These are phyloP conservation scores for Pogonomyrmex barbatus DNA, from an alignment of 1,140 invertebrate genomes.

Conservation along the genomic window DNA sequence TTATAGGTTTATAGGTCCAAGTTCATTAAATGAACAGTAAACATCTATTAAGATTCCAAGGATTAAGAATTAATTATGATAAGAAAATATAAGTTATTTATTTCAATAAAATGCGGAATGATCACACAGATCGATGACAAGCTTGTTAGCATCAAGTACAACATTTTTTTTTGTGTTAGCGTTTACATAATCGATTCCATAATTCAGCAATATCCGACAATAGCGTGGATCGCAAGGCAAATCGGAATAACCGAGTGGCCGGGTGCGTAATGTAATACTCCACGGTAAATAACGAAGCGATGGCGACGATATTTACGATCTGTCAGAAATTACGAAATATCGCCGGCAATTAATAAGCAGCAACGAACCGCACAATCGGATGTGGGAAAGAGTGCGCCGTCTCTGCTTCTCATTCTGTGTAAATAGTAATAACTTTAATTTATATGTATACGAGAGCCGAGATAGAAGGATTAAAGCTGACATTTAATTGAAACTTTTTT, in stretches of 20 bases:
- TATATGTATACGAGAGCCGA: constrained; percentile 15
- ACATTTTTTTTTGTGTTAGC: constrained; percentile 31
- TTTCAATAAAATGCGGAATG: background rate
- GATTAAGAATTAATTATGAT: background rate
- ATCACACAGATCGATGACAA: background rate
- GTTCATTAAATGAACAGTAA: background rate
- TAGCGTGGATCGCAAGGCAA: constrained; percentile 3
- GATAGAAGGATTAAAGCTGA: constrained; percentile 18
- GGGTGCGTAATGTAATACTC: constrained; percentile 63
- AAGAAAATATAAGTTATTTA: background rate
- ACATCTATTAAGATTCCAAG: background rate
- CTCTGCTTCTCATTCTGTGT: background rate
- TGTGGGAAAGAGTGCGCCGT: background rate
- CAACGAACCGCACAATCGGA: constrained; percentile 66
- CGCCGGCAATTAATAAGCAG: constrained; percentile 70
- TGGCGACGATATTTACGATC: constrained; percentile 63
- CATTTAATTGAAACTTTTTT: constrained; percentile 13
- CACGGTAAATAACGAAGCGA: constrained; percentile 69
- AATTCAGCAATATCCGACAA: constrained; percentile 56
- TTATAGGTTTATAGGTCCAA: background rate
- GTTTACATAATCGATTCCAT: constrained; percentile 42
- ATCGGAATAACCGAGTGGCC: constrained; percentile 53
- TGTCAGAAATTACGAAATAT: constrained; percentile 59
- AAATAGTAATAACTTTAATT: constrained; percentile 1
- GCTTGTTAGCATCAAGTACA: constrained; percentile 2